Base-by-base conservation (phyloP, 2,888 invertebrate genomes). In the Gisinianus flammeolus region DNA sequence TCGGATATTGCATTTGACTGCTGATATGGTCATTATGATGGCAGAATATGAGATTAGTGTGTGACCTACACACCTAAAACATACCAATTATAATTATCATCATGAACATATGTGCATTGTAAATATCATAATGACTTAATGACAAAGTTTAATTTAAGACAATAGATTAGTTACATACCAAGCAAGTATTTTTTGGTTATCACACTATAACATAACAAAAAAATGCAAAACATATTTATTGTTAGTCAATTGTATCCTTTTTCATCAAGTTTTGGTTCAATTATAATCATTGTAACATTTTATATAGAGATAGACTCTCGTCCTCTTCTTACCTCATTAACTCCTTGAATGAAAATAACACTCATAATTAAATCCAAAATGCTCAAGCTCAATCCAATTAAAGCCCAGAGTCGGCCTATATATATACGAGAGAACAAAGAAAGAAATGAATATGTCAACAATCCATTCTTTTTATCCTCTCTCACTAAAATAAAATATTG, bases 341-440 rank as follows among this genome's bases (percentile, higher is more conserved):
- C 75, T 12, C 75, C 75, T 30, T 75, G 75, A 44, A 75, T 75
- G 67, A 75, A 75, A n/a, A 75, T 10, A 22, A 75, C 31, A 33
- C 75, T 75, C 22, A 67, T 24, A 44, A 66, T n/a, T 56, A 75
- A 67, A 56, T 75, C 75, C 66, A 67, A 24, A 31, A 52, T 35
- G 54, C 75, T 75, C 26, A 75, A 30, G 3, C 33, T 54, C 66
- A 75, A 24, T 8, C 66, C 67, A n/a, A 66, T 64, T 3, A 75
- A 19, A 22, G 75, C 67, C 75, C 75, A 75, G 19, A 62, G 10
- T 19, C 75, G 44, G 28, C 74, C 74, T 74, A 26, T 31, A n/a
- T n/a, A n/a, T n/a, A n/a, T n/a, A n/a, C n/a, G n/a, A n/a, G n/a
- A n/a, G n/a, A n/a, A n/a, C n/a, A n/a, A n/a, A n/a, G n/a, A n/a